phyloP scores from a whole-genome alignment of 2,797 vertebrate genomes.

The Clarias laeviceps region DNA sequence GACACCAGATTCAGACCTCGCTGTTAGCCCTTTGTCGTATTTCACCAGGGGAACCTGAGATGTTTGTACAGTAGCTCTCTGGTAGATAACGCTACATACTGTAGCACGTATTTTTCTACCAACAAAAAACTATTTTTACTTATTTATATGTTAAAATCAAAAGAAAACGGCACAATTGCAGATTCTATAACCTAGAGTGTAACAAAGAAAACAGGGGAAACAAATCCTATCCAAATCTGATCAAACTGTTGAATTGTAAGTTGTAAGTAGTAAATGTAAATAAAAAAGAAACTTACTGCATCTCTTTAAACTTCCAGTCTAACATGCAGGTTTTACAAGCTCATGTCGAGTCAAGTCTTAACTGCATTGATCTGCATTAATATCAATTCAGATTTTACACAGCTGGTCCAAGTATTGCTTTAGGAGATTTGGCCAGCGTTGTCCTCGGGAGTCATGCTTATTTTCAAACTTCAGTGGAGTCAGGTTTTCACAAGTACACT shows the following conservation, averaged over 20 bases:
- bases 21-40: background rate
- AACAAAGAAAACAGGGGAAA: background rate
- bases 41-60: background rate
- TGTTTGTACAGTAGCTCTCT: background rate
- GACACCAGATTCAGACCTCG: background rate
- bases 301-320: background rate
- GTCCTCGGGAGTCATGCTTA: conserved; percentile 39
- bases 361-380: background rate
- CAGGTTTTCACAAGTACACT: conserved; percentile 9
- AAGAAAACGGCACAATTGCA: background rate
- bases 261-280: background rate
- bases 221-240: background rate
- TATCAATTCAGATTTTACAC: conserved; percentile 21
- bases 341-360: background rate
- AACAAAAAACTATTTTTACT: too few species aligned
- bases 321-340: background rate
- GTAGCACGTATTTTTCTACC: background rate
- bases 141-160: too few species aligned
- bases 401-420: conserved; percentile 30
- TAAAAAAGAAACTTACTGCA: background rate
- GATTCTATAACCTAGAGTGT: background rate
- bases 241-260: background rate
- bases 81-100: background rate
- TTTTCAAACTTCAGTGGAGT: conserved; percentile 29
- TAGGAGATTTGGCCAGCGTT: conserved; percentile 31